Base-by-base conservation (phyloP, 2,113 vertebrate genomes). In the Garra rufa region DNA sequence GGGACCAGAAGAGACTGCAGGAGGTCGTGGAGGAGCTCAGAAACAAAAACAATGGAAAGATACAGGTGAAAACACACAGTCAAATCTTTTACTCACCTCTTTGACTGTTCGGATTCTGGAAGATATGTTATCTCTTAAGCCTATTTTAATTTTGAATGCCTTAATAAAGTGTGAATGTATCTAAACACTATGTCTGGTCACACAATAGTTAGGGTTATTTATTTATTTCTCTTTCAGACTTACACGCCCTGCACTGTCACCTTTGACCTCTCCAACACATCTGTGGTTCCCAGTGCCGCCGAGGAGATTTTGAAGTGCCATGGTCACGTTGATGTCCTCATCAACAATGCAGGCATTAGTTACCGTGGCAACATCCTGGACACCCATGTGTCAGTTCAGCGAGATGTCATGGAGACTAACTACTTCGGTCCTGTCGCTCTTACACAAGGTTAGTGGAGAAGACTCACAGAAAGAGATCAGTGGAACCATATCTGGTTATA, bases 331-430 rank as follows among this genome's bases (percentile, higher is more conserved):
- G 98, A 99, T 44, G 91, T 99, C 70, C 95, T 99, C 15, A 93
- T 99, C 89, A 99, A 99, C 90, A 99, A 99, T 0, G 98, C 98
- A 0, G 98, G 98, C 28, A 92, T 99, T 91, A 99, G 98, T 90
- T 98, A 96, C 91, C 96, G 98, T 8, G 98, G 98, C 11, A 88
- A 93, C 28, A 93, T 98, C 19, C 82, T 93, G 80, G 96, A 98
- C 30, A 99, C 98, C 0, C 85, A 91, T 13, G 65, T 96, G 13
- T 95, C 96, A 0, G 97, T 99, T 85, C 97, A 99, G 87, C 94
- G 94, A 87, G 95, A 93, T 38, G 95, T 99, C 97, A 99, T 98
- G 82, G 96, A 96, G 21, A 97, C 95, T 38, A 99, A 99, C 91
- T 99, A 99, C 88, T 99, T 99, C 85, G 98, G 98, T 24, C 95